phyloP scores from a whole-genome alignment of 2,888 invertebrate genomes.

The Coenonympha arcania region DNA sequence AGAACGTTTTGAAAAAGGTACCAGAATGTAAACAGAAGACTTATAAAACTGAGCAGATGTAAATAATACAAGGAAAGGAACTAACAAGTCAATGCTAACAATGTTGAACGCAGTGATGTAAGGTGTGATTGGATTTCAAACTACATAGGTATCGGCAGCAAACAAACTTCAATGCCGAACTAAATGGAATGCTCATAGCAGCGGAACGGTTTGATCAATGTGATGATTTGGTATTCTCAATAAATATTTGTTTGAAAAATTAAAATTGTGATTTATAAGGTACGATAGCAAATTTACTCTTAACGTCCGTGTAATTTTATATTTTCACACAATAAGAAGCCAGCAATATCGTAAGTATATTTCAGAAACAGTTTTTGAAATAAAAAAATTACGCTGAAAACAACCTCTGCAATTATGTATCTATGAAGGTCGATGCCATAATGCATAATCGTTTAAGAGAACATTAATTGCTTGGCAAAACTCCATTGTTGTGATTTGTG shows the following conservation, averaged over 20 bases:
- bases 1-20: no score
- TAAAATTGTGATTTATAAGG: no score
- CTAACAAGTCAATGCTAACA: conserved; percentile 2
- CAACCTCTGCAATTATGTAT: background rate
- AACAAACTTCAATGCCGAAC: background rate
- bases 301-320: no score
- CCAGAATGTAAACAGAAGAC: no score
- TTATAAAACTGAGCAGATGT: no score
- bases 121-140: conserved; percentile 43
- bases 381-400: background rate
- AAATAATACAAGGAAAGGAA: conserved; percentile 10
- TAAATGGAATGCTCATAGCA: background rate
- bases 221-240: no score
- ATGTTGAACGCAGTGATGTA: conserved; percentile 23
- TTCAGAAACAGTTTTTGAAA: no score
- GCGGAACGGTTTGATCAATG: background rate
- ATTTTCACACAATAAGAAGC: no score
- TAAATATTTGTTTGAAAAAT: no score
- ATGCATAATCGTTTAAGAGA: conserved; percentile 2
- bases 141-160: conserved; percentile 27
- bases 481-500: conserved; percentile 1
- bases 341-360: no score
- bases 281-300: no score
- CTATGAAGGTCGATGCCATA: background rate
- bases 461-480: background rate